Evolutionary conservation across 2,888 invertebrate species (phyloP), one percentile per base, ranked within the genome.

Genomic region (Aphelenchoides bicaudatus): DNA sequence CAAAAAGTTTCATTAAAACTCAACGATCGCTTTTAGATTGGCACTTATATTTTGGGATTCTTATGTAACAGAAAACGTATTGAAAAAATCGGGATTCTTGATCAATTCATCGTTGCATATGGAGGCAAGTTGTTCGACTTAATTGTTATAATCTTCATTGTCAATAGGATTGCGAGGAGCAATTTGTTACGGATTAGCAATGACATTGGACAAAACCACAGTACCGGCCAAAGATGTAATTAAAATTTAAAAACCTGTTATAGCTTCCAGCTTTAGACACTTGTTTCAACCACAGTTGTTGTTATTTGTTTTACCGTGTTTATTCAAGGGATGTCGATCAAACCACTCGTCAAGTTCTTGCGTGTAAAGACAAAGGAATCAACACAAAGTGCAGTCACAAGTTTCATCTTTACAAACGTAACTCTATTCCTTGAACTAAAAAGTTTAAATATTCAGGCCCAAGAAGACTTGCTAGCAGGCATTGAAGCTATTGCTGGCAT

Each of bases 291-390:
- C 1, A 94, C 94, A 1, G 90, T 96, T 75, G 89, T 91, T 53
- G 90, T 96, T 69, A 89, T 98, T 74, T 91, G 93, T 81, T 94
- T 94, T 83, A 96, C 96, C 1, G 94, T 96, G 13, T 93, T 96
- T 82, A 85, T 96, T 75, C 96, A 86, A 86, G 96, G 94, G 62
- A 92, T 93, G 74, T 92, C 93, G 10, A 94, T 96, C 77, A 93
- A 93, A 79, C 93, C 93, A 13, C 84, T 94, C 62, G 94, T 96
- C 23, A 89, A 88, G 82, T 87, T 92, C 72, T 84, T 96, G 54
- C 91, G 92, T 78, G 92, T 96, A 4, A 90, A 91, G 81, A 53
- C 54, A 25, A 30, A 62, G 25, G 66, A 63, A 25, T 31, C 39
- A 29, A 57, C 58, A 5, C 51, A 58, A 31, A 61, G 55, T 31